phyloP scores from a whole-genome alignment of 1,140 invertebrate species.

The Drosophila parvula region DNA sequence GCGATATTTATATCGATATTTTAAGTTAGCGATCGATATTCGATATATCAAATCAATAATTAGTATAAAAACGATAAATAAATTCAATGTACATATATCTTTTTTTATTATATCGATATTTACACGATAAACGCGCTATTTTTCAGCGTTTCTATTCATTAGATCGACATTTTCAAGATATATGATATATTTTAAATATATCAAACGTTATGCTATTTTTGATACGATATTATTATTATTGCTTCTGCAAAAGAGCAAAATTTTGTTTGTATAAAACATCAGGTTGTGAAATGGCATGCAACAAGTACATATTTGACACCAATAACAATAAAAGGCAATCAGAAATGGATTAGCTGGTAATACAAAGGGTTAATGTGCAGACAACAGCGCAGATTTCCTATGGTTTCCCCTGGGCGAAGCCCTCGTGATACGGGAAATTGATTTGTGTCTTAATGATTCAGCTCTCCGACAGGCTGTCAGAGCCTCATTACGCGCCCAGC shows the following conservation, averaged over 20 bases:
- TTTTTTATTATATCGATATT: too few relatives aligned
- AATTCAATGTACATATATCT: too few relatives aligned
- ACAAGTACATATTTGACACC: constrained; percentile 5
- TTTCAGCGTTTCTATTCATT: not conserved
- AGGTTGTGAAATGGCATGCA: constrained; percentile 21
- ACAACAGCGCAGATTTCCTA: constrained; percentile 25
- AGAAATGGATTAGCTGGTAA: constrained; percentile 38
- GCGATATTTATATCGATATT: too few relatives aligned
- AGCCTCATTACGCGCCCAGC: constrained; percentile 1
- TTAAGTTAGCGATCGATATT: too few relatives aligned
- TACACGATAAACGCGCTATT: too few relatives aligned
- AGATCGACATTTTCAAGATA: not conserved
- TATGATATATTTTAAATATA: too few relatives aligned
- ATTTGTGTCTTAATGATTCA: constrained; percentile 51
- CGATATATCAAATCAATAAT: too few relatives aligned
- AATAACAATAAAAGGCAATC: constrained; percentile 14
- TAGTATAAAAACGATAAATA: too few relatives aligned
- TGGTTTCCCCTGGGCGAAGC: constrained; percentile 43
- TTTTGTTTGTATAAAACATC: not conserved
- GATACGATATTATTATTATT: too few relatives aligned
- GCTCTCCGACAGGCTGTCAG: constrained; percentile 15
- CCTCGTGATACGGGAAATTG: constrained; percentile 43
- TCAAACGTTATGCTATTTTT: too few relatives aligned
- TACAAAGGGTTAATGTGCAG: constrained; percentile 40
- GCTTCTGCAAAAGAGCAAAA: not conserved